Base-by-base conservation (phyloP, 2,113 vertebrate genomes). In the Xenopus laevis region DNA sequence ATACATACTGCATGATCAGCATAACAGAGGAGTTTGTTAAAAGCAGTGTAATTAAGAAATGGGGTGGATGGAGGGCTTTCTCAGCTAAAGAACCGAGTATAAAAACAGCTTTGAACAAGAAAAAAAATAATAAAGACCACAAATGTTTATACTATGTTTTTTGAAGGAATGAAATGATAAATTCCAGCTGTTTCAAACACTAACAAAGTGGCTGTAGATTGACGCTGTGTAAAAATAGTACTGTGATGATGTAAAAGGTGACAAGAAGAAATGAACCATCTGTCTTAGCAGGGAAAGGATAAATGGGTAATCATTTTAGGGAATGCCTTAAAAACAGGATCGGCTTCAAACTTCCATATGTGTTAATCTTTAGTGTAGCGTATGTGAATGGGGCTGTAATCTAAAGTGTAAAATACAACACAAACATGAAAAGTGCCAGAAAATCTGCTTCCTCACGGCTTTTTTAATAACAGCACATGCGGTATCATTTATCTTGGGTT, bases 1-100 rank as follows among this genome's bases (percentile, higher is more conserved):
- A 68, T 65, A 76, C 66, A 76, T 23, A 69, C 40, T 76, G 73
- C 73, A 76, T 44, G 58, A 59, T 76, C 73, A 76, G 73, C 65
- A 76, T 68, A 52, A 68, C 27, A 68, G 33, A 74, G 59, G 10
- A 13, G 21, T 52, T 69, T 27, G 10, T 62, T 40, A 45, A 44
- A 60, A 47, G 18, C 44, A 68, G 46, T 75, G 44, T 68, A 68
- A 75, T 68, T 68, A 75, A 75, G 17, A 46, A 61, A 60, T 33
- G 46, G 40, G 57, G 57, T 44, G 23, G 7, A 23, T 46, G 50
- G 70, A 44, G 47, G n/a, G 30, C 27, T 52, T 68, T 40, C 65
- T 53, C 58, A 53, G 20, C 27, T 68, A 52, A 40, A 23, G 8
- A 50, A 45, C 8, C 11, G n/a, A 65, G n/a, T 2, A 45, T 13